These are phyloP conservation scores for western clawed frog (Xenopus tropicalis) DNA, from an alignment of 2,113 vertebrate genomes.

Conservation along the genomic window DNA sequence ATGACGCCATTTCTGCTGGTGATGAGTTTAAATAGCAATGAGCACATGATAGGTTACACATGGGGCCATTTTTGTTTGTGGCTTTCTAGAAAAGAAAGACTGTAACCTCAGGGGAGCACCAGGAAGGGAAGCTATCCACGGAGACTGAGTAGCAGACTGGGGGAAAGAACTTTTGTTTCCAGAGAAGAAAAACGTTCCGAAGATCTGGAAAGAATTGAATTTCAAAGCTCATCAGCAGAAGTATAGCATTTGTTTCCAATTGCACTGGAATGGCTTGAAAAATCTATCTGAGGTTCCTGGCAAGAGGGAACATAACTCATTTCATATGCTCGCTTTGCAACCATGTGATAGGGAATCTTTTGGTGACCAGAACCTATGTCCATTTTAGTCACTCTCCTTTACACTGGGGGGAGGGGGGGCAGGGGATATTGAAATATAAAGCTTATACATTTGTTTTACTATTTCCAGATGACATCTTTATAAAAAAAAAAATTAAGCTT, in stretches of 20 bases:
- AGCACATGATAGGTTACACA: conserved; percentile 51
- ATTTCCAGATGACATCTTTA: conserved; percentile 62
- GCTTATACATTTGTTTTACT: conserved; percentile 68
- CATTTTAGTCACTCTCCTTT: conserved; percentile 52
- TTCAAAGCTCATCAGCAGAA: conserved; percentile 56
- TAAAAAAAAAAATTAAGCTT: no score
- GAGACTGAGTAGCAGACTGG: conserved; percentile 52
- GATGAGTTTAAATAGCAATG: conserved; percentile 39
- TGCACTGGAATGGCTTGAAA: conserved; percentile 58
- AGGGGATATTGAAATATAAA: conserved; percentile 57
- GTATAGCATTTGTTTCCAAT: conserved; percentile 59
- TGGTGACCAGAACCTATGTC: conserved; percentile 55
- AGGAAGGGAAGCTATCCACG: conserved; percentile 44
- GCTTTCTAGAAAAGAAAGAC: conserved; percentile 48
- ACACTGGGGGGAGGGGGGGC: conserved; percentile 49
- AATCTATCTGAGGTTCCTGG: conserved; percentile 57
- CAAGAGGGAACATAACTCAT: conserved; percentile 53
- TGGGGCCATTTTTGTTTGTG: conserved; percentile 48
- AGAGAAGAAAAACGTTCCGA: conserved; percentile 49
- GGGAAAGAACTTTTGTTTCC: conserved; percentile 59
- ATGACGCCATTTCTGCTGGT: conserved; percentile 17
- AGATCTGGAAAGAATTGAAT: conserved; percentile 55
- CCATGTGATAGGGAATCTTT: conserved; percentile 58
- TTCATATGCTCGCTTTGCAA: conserved; percentile 58
- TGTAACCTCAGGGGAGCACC: conserved; percentile 39